phyloP scores from a whole-genome alignment of 2,888 invertebrate genomes.

The Drosophila dives region DNA sequence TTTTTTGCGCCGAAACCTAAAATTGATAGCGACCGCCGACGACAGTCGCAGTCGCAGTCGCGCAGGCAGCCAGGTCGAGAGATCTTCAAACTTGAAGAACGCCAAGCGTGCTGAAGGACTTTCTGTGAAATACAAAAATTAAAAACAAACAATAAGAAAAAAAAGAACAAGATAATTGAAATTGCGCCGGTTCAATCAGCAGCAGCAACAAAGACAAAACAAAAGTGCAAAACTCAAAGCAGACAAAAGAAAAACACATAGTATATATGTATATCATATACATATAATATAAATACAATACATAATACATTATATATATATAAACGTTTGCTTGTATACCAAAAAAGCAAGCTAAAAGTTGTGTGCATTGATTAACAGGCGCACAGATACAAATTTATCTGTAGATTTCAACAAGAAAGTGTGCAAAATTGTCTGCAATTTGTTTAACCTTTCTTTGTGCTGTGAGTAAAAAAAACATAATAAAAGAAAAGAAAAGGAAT shows the following conservation, averaged over 20 bases:
- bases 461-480: constrained; percentile 37
- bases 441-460: constrained; percentile 14
- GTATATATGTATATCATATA: background rate
- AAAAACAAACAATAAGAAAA: constrained; percentile 1
- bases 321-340: background rate
- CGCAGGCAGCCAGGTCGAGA: constrained; percentile 51
- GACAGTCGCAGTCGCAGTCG: constrained; percentile 37
- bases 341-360: constrained; percentile 20
- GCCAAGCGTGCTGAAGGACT: constrained; percentile 53
- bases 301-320: constrained; percentile 7
- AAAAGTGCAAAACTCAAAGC: constrained; percentile 26
- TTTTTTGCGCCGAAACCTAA: constrained; percentile 50
- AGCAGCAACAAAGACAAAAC: constrained; percentile 12
- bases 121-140: constrained; percentile 35
- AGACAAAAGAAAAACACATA: constrained; percentile 11
- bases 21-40: constrained; percentile 46
- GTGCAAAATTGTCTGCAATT: constrained; percentile 21
- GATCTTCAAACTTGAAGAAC: constrained; percentile 42
- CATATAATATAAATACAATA: constrained; percentile 4
- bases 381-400: constrained; percentile 25
- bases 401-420: constrained; percentile 13
- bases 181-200: constrained; percentile 46
- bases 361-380: constrained; percentile 19
- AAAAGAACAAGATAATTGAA: constrained; percentile 29
- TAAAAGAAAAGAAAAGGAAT: background rate